These are phyloP conservation scores for Schrankia costaestrigalis DNA, from an alignment of 2,888 invertebrate species.

Conservation along the genomic window DNA sequence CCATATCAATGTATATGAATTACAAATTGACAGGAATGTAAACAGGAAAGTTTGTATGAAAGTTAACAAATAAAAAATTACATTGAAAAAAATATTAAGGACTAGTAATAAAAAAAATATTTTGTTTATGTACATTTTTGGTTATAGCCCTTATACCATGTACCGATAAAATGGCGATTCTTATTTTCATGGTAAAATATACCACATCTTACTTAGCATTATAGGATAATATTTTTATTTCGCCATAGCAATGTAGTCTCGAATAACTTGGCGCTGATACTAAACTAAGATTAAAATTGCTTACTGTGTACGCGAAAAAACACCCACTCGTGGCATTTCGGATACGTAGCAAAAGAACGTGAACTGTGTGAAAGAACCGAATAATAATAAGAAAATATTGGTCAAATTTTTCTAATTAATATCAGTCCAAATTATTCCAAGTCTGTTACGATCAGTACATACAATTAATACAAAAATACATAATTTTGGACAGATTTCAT, in stretches of 20 bases:
- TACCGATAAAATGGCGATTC: constrained; percentile 16
- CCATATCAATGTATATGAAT: too few relatives aligned
- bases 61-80: constrained; percentile 18
- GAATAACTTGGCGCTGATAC: too few relatives aligned
- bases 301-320: too few relatives aligned
- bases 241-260: too few relatives aligned
- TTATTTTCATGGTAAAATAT: constrained; percentile 5
- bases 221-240: background rate
- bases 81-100: constrained; percentile 32
- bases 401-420: constrained; percentile 10
- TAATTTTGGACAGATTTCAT: constrained; percentile 50
- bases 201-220: background rate
- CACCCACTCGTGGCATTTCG: too few relatives aligned
- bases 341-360: too few relatives aligned
- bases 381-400: too few relatives aligned
- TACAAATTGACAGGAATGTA: constrained; percentile 35
- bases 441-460: constrained; percentile 17
- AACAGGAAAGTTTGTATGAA: constrained; percentile 17
- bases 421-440: constrained; percentile 14
- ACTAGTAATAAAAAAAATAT: constrained; percentile 54
- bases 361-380: too few relatives aligned
- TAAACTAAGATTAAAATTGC: too few relatives aligned
- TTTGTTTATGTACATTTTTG: constrained; percentile 64
- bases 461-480: constrained; percentile 28
- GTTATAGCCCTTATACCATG: constrained; percentile 45